Conservation (phyloP, 2,888 invertebrate species). For the Trissolcus japonicus region DNA sequence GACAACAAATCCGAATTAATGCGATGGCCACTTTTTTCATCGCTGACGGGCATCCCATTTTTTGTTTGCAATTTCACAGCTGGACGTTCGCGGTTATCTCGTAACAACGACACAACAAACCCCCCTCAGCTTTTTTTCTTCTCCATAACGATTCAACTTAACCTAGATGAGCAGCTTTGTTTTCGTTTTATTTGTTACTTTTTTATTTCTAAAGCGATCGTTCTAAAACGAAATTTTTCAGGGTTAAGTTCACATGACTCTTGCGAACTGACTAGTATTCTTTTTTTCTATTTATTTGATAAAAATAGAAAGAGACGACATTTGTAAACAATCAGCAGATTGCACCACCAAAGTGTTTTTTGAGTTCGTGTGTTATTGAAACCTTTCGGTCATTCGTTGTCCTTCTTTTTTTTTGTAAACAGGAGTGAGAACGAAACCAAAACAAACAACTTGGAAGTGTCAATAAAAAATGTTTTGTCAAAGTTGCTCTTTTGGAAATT, state of each 20-base stretch:
- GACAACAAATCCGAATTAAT: no score
- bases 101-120: neutral
- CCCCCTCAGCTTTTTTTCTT: neutral
- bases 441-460: no score
- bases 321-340: neutral
- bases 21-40: no score
- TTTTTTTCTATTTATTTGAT: constrained; percentile 5
- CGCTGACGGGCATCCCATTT: no score
- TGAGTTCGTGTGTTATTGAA: no score
- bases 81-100: neutral
- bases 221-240: constrained; percentile 21
- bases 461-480: no score
- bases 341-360: no score
- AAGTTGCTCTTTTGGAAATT: no score
- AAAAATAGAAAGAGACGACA: constrained; percentile 4
- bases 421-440: no score
- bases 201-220: neutral
- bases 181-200: constrained; percentile 13
- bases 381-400: no score
- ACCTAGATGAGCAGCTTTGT: constrained; percentile 26
- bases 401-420: no score
- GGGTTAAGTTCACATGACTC: constrained; percentile 27
- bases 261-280: no score
- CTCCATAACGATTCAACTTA: constrained; percentile 6
- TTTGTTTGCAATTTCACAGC: neutral